Evolutionary conservation across 2,888 invertebrate genomes (phyloP).

Genomic region (Temnothorax ravouxi): DNA sequence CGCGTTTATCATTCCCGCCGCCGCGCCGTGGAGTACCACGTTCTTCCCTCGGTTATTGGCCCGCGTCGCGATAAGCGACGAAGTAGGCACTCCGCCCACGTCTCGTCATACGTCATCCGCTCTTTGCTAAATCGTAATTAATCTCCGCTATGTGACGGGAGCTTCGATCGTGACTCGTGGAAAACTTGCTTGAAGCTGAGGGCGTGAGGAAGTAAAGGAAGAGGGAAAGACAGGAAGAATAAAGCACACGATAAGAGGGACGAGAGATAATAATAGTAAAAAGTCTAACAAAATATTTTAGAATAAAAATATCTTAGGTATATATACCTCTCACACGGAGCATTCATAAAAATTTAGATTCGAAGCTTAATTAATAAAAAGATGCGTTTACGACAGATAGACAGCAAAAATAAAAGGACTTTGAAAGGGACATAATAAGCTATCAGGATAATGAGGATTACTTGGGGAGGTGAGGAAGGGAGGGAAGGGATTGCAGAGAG

Average conservation of each 20-base stretch:
- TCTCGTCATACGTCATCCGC: conserved; percentile 67
- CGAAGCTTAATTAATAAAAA: neutral
- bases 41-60: conserved; percentile 53
- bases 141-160: conserved; percentile 66
- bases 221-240: neutral
- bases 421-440: conserved; percentile 19
- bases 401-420: conserved; percentile 14
- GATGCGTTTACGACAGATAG: neutral
- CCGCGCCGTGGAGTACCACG: conserved; percentile 7
- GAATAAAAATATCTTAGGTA: neutral
- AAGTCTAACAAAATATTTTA: conserved; percentile 22
- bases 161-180: conserved; percentile 69
- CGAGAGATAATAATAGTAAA: conserved; percentile 10
- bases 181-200: conserved; percentile 68
- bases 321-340: neutral
- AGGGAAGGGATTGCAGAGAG: neutral
- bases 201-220: conserved; percentile 1
- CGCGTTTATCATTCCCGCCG: conserved; percentile 47
- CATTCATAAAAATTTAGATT: conserved; percentile 26
- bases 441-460: conserved; percentile 29
- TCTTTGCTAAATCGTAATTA: conserved; percentile 74
- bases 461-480: neutral
- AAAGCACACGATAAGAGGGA: neutral
- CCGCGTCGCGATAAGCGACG: conserved; percentile 66
- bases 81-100: conserved; percentile 65